Evolutionary conservation across 2,113 vertebrate species (phyloP).

Genomic region (Colistium nudipinnis): DNA sequence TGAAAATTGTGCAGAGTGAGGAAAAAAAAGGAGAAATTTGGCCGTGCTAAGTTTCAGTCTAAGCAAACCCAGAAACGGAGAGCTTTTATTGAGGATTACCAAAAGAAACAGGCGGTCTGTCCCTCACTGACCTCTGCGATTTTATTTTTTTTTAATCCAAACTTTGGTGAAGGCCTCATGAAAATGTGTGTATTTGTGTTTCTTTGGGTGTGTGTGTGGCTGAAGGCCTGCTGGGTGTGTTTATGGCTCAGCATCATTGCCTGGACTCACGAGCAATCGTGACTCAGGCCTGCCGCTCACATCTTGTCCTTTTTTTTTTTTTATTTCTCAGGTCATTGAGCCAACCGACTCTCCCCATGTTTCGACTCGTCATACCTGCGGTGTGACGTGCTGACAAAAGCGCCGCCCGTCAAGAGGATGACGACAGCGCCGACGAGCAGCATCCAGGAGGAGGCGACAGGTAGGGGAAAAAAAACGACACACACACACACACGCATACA

Average conservation of each 20-base stretch:
- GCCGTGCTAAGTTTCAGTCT: conserved; percentile 12
- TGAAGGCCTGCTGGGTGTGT: conserved; percentile 20
- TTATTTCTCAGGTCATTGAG: not conserved
- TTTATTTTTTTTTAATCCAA: conserved; percentile 27
- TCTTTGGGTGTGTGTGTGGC: conserved; percentile 14
- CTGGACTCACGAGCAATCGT: conserved; percentile 9
- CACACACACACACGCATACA: too few relatives aligned
- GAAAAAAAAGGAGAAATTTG: conserved; percentile 20
- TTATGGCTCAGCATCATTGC: conserved; percentile 7
- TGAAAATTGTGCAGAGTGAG: conserved; percentile 30
- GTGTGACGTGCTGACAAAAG: too few relatives aligned
- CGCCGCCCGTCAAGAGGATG: too few relatives aligned
- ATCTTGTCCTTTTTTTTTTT: not conserved
- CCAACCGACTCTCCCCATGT: not conserved
- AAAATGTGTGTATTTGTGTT: conserved; percentile 26
- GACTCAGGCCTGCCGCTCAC: too few relatives aligned
- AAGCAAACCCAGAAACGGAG: conserved; percentile 18
- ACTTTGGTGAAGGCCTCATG: conserved; percentile 33
- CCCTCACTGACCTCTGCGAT: conserved; percentile 34
- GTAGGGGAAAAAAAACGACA: too few relatives aligned
- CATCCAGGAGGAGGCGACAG: too few relatives aligned
- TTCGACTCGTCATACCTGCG: too few relatives aligned
- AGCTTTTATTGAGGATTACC: conserved; percentile 24
- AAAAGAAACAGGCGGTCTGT: conserved; percentile 50
- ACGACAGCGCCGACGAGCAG: too few relatives aligned